phyloP scores from a whole-genome alignment of 2,888 invertebrate species.

The Noctua comes region DNA sequence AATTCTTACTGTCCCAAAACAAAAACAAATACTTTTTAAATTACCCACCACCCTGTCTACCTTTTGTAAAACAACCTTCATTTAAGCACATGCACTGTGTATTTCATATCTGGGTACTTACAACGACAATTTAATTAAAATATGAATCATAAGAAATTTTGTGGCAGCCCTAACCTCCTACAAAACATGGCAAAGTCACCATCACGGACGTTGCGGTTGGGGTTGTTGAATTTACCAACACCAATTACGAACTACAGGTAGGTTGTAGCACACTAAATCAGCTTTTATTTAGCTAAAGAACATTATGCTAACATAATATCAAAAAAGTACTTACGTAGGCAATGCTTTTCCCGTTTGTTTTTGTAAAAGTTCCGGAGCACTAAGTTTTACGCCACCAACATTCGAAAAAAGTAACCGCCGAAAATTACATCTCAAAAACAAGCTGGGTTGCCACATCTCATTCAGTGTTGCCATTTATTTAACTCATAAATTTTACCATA shows the following conservation, averaged over 20 bases:
- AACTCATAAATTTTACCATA: slow-evolving; percentile 29
- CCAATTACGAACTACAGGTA: slow-evolving; percentile 32
- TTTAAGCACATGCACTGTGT: slow-evolving; percentile 32
- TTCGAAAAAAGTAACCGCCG: slow-evolving; percentile 30
- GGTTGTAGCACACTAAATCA: slow-evolving; percentile 31
- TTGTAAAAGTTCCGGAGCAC: slow-evolving; percentile 35
- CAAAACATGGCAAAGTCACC: slow-evolving; percentile 35
- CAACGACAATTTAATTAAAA: slow-evolving; percentile 15
- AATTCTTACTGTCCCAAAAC: slow-evolving; percentile 14
- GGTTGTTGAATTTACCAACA: slow-evolving; percentile 36
- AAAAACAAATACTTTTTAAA: slow-evolving; percentile 11
- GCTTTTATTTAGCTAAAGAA: slow-evolving; percentile 30
- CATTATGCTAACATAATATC: slow-evolving; percentile 31
- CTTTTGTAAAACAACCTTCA: slow-evolving; percentile 25
- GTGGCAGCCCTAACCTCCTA: slow-evolving; percentile 26
- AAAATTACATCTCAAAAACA: slow-evolving; percentile 30
- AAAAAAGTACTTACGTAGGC: slow-evolving; percentile 31
- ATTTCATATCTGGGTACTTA: slow-evolving; percentile 6
- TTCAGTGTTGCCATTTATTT: slow-evolving; percentile 30
- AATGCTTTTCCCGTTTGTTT: slow-evolving; percentile 30
- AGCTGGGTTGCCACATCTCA: slow-evolving; percentile 27
- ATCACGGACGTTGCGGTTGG: slow-evolving; percentile 21
- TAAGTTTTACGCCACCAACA: slow-evolving; percentile 31
- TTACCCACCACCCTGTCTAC: slow-evolving; percentile 14
- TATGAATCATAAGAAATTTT: slow-evolving; percentile 10